Evolutionary conservation across 2,113 vertebrate species (phyloP), one percentile per base, ranked within the genome.

Genomic region (Periophthalmodon schlosseri): DNA sequence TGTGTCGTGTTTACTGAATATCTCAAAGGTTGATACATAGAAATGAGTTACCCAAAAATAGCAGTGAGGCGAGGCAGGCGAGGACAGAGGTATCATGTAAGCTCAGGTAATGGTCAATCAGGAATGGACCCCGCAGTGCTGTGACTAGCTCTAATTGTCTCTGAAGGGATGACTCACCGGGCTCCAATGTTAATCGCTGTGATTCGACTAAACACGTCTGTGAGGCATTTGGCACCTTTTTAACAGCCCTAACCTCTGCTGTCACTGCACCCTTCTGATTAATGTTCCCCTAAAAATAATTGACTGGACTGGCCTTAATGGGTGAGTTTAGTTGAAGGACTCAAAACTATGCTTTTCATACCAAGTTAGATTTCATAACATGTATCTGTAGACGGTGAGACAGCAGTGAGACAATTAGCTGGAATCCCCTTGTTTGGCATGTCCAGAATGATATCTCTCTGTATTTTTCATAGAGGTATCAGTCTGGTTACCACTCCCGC

Each of bases 131-230:
- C 69, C 23, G 74, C 65, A 70, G 74, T 64, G 74, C 47, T 68
- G 75, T 64, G 72, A 75, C 77, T 80, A 61, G 36, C 68, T 73
- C 68, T 78, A 75, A 84, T 79, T 77, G 79, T 85, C 79, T 83
- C 65, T 74, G 77, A 78, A 74, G 75, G 68, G 68, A 67, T 8
- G 87, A 91, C 69, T 91, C 88, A 91, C 79, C 72, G n/a, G 16
- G 72, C 46, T 70, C 52, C 0, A 85, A 84, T 87, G 79, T 81
- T 87, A 88, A 88, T 91, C 85, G 81, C 74, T 33, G 60, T 2
- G 69, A 39, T 52, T 65, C 77, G 78, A 76, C 76, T 81, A 68
- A 76, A 83, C 79, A 76, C 23, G 75, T 23, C 73, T 76, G 1
- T 4, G 61, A 79, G 69, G 72, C 73, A 69, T 81, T 56, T 86